Percentiles rank a stretch among this genome's conserved stretches.
These are phyloP conservation scores for Eumacrocentrus americanus DNA, from an alignment of 2,888 invertebrate genomes.

Conservation along the genomic window DNA sequence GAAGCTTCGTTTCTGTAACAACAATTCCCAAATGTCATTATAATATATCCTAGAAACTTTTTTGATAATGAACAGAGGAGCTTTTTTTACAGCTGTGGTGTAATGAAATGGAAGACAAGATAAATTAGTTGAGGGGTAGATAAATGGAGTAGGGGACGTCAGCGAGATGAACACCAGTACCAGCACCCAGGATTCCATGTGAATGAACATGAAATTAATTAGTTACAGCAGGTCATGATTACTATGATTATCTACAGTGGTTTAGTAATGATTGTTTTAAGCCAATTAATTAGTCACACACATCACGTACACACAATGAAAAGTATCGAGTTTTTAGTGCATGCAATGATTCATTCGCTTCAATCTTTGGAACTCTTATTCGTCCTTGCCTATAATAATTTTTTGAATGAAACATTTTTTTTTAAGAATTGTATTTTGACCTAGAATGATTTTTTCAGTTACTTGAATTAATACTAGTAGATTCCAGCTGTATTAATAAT, in stretches of 20 bases:
- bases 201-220: slow-evolving; percentile 16
- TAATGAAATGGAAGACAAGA: slow-evolving; percentile 23
- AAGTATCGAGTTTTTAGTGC: slow-evolving; percentile 32
- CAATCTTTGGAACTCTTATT: too few relatives aligned
- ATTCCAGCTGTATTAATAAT: too few relatives aligned
- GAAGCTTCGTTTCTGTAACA: slow-evolving; percentile 88
- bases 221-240: background rate
- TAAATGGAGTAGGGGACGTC: slow-evolving; percentile 26
- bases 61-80: background rate
- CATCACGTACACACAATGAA: slow-evolving; percentile 20
- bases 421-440: too few relatives aligned
- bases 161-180: slow-evolving; percentile 37
- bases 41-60: too few relatives aligned
- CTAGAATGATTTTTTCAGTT: too few relatives aligned
- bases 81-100: slow-evolving; percentile 16
- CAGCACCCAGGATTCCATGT: slow-evolving; percentile 30
- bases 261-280: slow-evolving; percentile 10
- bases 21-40: too few relatives aligned
- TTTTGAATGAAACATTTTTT: too few relatives aligned
- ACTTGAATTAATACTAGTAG: too few relatives aligned
- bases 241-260: slow-evolving; percentile 11
- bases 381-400: slow-evolving; percentile 25
- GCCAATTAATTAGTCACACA: slow-evolving; percentile 29
- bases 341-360: slow-evolving; percentile 38
- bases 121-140: slow-evolving; percentile 17